phyloP scores from a whole-genome alignment of 2,113 vertebrate genomes.

The Poicephalus gulielmi region DNA sequence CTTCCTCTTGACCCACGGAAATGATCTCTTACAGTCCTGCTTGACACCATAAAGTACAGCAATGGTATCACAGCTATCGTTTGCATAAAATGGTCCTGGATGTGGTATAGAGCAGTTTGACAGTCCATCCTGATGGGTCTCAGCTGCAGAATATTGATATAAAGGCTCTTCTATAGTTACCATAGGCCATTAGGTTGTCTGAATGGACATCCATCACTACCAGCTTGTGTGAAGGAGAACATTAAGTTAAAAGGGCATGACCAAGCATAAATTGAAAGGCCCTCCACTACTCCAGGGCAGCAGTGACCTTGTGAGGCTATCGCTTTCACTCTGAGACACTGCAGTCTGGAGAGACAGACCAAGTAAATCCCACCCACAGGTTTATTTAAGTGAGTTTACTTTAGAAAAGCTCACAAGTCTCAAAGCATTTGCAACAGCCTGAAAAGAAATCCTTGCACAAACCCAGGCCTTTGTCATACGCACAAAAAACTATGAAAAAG shows the following conservation, averaged over 20 bases:
- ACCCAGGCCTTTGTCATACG: neutral
- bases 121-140: constrained; percentile 5
- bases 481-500: neutral
- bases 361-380: neutral
- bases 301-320: constrained; percentile 21
- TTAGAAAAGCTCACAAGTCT: neutral
- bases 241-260: constrained; percentile 64
- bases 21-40: neutral
- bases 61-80: neutral
- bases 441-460: neutral
- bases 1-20: constrained; percentile 41
- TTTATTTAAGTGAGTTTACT: neutral
- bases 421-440: neutral
- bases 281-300: constrained; percentile 5
- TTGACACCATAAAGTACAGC: neutral
- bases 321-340: neutral
- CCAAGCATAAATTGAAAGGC: constrained; percentile 59
- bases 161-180: constrained; percentile 35
- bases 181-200: constrained; percentile 59
- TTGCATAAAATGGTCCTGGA: constrained; percentile 48
- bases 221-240: constrained; percentile 58
- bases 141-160: constrained; percentile 39
- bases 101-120: neutral
- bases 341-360: neutral
- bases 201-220: constrained; percentile 55